These are phyloP conservation scores for Herpailurus yagouaroundi DNA, from an alignment of 2,113 vertebrate species.

Conservation along the genomic window DNA sequence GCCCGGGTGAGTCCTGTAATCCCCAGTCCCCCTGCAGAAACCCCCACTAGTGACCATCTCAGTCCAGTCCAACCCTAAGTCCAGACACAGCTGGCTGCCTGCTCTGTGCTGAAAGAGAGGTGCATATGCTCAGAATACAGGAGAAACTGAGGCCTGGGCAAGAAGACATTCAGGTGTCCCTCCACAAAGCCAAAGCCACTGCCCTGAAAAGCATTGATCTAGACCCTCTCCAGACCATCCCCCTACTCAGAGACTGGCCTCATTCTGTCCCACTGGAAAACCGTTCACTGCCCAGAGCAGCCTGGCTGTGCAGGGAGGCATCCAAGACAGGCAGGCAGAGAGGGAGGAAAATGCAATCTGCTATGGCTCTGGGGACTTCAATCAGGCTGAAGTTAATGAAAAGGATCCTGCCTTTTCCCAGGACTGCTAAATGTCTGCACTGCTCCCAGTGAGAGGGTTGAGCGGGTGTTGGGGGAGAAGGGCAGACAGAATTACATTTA, in stretches of 20 bases:
- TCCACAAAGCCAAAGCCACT: neutral
- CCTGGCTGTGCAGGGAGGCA: neutral
- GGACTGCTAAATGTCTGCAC: neutral
- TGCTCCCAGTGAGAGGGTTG: neutral
- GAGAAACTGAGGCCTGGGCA: neutral
- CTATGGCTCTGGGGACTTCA: slow-evolving; percentile 47
- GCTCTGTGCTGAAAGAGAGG: neutral
- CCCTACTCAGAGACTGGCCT: neutral
- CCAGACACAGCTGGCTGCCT: neutral
- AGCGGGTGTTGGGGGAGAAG: neutral
- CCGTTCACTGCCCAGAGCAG: neutral
- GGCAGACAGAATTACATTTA: slow-evolving; percentile 42
- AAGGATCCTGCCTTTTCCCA: slow-evolving; percentile 42
- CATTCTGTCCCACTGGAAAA: neutral
- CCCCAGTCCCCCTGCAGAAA: neutral
- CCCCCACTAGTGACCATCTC: neutral
- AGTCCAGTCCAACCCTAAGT: rapidly evolving
- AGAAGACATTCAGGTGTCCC: neutral
- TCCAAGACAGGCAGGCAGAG: neutral
- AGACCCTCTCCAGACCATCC: neutral
- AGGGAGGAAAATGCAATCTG: slow-evolving; percentile 8
- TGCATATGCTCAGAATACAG: neutral
- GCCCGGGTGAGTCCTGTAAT: rapidly evolving
- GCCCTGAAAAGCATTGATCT: neutral
- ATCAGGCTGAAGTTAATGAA: slow-evolving; percentile 58